phyloP scores from a whole-genome alignment of 2,888 invertebrate genomes.

The Vanessa cardui region DNA sequence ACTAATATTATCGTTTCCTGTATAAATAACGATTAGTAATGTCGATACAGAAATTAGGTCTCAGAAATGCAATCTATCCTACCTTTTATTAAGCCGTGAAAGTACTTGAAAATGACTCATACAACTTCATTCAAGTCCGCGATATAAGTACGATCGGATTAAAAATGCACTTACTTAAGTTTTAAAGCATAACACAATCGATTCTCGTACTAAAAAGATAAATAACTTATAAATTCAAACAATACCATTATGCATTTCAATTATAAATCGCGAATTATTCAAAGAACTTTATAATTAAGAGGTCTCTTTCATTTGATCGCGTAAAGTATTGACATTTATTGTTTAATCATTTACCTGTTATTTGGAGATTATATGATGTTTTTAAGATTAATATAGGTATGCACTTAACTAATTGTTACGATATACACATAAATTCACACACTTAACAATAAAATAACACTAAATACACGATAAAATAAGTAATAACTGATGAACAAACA shows the following conservation, averaged over 20 bases:
- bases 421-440: slow-evolving; percentile 30
- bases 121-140: slow-evolving; percentile 6
- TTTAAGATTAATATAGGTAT: slow-evolving; percentile 12
- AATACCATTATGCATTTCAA: not conserved
- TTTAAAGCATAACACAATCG: not conserved
- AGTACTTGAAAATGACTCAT: slow-evolving; percentile 24
- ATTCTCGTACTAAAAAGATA: not conserved
- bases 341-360: slow-evolving; percentile 45
- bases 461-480: slow-evolving; percentile 28
- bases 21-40: not conserved
- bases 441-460: slow-evolving; percentile 37
- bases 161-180: not conserved
- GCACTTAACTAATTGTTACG: slow-evolving; percentile 15
- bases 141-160: not conserved
- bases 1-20: not conserved
- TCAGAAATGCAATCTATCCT: too few relatives aligned
- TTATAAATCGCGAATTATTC: slow-evolving; percentile 5
- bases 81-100: slow-evolving; percentile 14
- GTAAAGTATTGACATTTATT: slow-evolving; percentile 33
- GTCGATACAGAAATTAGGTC: too few relatives aligned
- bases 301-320: slow-evolving; percentile 23
- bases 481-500: slow-evolving; percentile 41
- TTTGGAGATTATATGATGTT: slow-evolving; percentile 20
- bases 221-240: not conserved
- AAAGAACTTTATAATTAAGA: not conserved